Evolutionary conservation across 2,113 vertebrate species (phyloP).

Genomic region (Herpetotheres cachinnans): DNA sequence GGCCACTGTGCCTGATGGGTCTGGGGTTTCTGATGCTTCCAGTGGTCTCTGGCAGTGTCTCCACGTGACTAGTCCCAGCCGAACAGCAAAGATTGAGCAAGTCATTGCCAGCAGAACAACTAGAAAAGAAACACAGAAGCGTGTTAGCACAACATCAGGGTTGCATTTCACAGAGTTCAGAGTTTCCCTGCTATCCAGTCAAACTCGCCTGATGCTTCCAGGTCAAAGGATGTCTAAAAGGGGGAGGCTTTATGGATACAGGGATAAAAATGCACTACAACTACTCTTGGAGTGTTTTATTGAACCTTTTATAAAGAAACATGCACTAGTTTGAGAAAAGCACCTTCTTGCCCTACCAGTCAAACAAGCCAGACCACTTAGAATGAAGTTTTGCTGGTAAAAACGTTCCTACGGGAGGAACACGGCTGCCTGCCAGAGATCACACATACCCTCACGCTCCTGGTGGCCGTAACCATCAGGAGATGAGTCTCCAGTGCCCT

Average conservation of each 20-base stretch:
- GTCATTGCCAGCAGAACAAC: constrained; percentile 30
- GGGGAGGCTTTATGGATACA: not conserved
- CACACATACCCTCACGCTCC: not conserved
- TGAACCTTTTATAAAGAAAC: not conserved
- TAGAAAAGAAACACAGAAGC: not conserved
- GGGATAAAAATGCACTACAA: not conserved
- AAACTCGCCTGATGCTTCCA: not conserved
- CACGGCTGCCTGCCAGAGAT: not conserved
- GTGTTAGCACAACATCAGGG: not conserved
- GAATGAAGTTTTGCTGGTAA: not conserved
- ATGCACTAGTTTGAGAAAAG: not conserved
- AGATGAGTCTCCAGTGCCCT: not conserved
- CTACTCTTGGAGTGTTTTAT: too few relatives aligned
- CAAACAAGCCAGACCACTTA: not conserved
- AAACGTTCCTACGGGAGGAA: not conserved
- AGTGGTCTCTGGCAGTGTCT: constrained; percentile 12
- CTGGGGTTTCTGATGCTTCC: not conserved
- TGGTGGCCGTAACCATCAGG: not conserved
- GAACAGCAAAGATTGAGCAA: constrained; percentile 36
- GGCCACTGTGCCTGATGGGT: not conserved
- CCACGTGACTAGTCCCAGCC: constrained; percentile 17
- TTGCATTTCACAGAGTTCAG: not conserved
- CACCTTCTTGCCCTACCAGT: not conserved
- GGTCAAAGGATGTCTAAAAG: not conserved
- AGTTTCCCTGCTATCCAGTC: not conserved